These are phyloP conservation scores for Hippoglossus hippoglossus DNA, from an alignment of 2,797 vertebrate species.

Conservation along the genomic window DNA sequence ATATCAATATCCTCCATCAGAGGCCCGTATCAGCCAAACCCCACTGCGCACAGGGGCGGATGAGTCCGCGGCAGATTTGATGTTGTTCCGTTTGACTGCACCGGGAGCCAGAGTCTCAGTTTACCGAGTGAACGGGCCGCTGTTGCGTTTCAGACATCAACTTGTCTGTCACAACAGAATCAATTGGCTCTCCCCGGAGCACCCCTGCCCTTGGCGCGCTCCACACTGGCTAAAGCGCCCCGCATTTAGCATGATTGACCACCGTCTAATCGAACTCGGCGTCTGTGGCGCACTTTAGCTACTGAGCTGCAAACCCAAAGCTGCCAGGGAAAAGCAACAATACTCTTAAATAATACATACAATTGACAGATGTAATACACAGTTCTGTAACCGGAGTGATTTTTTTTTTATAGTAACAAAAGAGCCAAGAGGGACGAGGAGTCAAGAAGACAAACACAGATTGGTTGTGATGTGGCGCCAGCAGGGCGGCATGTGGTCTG, in stretches of 20 bases:
- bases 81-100: no score
- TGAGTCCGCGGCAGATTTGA: no score
- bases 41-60: no score
- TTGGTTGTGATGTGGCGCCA: constrained; percentile 48
- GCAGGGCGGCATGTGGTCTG: constrained; percentile 12
- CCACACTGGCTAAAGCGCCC: constrained; percentile 22
- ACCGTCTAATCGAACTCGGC: constrained; percentile 37
- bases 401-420: not conserved
- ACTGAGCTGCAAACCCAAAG: constrained; percentile 34
- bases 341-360: constrained; percentile 14
- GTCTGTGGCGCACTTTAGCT: constrained; percentile 12
- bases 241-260: constrained; percentile 55
- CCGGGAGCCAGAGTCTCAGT: constrained; percentile 14
- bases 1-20: constrained; percentile 27
- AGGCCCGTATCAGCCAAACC: not conserved
- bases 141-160: constrained; percentile 34
- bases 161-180: constrained; percentile 50
- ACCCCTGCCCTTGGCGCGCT: constrained; percentile 4
- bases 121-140: constrained; percentile 25
- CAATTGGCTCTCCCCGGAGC: constrained; percentile 39
- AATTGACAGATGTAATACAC: constrained; percentile 16
- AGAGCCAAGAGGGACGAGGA: not conserved
- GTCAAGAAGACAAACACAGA: constrained; percentile 22
- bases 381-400: not conserved
- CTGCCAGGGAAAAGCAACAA: not conserved